Conservation (phyloP, 2,113 vertebrate species). For the Oxygymnocypris stewartii region DNA sequence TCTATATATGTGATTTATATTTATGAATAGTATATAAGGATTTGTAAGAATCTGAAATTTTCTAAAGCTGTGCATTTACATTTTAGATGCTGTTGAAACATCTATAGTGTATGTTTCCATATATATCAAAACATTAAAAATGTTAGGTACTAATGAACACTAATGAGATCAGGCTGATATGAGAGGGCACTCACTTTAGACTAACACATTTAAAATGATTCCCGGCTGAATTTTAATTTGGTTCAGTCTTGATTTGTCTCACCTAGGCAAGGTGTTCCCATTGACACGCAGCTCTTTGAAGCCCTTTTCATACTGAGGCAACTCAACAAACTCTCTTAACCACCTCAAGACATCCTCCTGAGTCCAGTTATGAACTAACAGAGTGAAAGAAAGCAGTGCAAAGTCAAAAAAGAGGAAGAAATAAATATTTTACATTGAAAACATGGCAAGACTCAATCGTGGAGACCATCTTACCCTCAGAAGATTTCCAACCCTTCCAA, state of each 20-base stretch:
- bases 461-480: conserved; percentile 80
- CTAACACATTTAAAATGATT: neutral
- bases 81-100: neutral
- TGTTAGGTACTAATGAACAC: neutral
- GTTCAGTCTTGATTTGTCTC: conserved; percentile 48
- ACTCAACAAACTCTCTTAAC: conserved; percentile 88
- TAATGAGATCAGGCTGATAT: neutral
- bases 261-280: conserved; percentile 95
- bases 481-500: conserved; percentile 94
- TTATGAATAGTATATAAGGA: neutral
- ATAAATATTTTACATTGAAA: neutral
- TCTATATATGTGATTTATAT: neutral
- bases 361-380: conserved; percentile 78
- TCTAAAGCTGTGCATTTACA: neutral
- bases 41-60: neutral
- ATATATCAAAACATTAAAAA: neutral
- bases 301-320: conserved; percentile 93
- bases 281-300: conserved; percentile 91
- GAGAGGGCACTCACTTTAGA: neutral
- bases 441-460: neutral
- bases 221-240: neutral
- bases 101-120: neutral
- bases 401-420: neutral
- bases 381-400: neutral
- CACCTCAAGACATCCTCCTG: conserved; percentile 73